Conservation (phyloP, 2,888 invertebrate species). For the Nephrotoma guestfalica region DNA sequence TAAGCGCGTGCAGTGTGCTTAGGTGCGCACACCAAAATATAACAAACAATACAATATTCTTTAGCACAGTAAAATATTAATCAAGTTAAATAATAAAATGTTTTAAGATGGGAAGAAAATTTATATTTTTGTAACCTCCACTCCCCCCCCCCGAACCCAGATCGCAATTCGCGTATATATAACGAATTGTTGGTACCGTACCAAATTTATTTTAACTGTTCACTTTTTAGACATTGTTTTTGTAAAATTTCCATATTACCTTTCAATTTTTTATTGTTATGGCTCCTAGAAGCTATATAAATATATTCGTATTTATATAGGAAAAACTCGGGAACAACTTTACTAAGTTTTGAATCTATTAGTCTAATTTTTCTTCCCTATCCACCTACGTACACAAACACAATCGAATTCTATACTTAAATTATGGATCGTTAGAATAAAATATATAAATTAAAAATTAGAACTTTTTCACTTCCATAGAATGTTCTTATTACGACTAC, state of each 20-base stretch:
- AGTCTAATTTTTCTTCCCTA: background rate
- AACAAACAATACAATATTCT: background rate
- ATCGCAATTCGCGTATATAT: background rate
- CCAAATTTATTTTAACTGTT: background rate
- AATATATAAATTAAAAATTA: background rate
- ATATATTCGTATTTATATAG: background rate
- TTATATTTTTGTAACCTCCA: background rate
- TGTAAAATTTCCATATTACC: background rate
- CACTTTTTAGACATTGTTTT: background rate
- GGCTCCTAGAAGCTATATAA: background rate
- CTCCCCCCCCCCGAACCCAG: background rate
- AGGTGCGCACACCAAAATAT: background rate
- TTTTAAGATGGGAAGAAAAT: background rate
- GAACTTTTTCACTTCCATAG: background rate
- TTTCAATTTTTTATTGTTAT: background rate
- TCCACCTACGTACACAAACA: background rate
- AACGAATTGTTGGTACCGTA: background rate
- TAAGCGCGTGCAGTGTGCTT: background rate
- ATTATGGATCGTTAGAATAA: background rate
- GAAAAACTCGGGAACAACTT: background rate
- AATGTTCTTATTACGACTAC: background rate
- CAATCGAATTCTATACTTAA: background rate
- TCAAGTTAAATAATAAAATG: background rate
- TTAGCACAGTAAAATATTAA: background rate
- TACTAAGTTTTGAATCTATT: background rate